These are phyloP conservation scores for Ctenopoma kingsleyae DNA, from an alignment of 2,797 vertebrate genomes.

Conservation along the genomic window DNA sequence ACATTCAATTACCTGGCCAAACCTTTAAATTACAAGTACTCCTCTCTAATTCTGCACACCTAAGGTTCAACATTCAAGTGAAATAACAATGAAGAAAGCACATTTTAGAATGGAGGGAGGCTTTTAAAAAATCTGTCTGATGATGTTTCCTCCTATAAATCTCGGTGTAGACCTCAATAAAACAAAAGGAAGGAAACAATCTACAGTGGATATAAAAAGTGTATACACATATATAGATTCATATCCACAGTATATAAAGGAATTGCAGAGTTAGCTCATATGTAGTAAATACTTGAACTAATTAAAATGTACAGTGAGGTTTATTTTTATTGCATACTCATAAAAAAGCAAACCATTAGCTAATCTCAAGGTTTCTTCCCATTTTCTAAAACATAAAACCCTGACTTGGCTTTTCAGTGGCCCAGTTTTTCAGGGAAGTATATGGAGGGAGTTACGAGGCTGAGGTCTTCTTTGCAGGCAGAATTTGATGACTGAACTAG, in stretches of 20 bases:
- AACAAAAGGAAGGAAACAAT: too few relatives aligned
- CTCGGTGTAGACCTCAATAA: neutral
- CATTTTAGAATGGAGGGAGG: neutral
- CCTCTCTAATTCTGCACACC: too few relatives aligned
- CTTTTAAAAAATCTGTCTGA: neutral
- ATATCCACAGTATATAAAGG: too few relatives aligned
- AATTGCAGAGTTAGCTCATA: neutral
- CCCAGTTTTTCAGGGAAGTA: constrained; percentile 26
- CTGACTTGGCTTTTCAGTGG: constrained; percentile 46
- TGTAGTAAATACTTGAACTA: neutral
- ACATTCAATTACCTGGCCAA: neutral
- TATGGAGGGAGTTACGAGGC: neutral
- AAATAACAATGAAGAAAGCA: neutral
- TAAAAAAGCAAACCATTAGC: neutral
- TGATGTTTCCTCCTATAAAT: neutral
- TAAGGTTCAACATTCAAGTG: too few relatives aligned
- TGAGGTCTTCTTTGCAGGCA: neutral
- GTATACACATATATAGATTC: too few relatives aligned
- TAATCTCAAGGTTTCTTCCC: constrained; percentile 10
- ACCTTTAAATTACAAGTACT: too few relatives aligned
- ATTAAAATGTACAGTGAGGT: neutral
- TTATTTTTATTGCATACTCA: neutral
- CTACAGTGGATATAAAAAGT: too few relatives aligned
- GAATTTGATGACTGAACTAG: accelerated
- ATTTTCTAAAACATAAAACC: neutral